Evolutionary conservation across 1,140 invertebrate genomes (phyloP).

Genomic region (Pseudomyrmex sp.): DNA sequence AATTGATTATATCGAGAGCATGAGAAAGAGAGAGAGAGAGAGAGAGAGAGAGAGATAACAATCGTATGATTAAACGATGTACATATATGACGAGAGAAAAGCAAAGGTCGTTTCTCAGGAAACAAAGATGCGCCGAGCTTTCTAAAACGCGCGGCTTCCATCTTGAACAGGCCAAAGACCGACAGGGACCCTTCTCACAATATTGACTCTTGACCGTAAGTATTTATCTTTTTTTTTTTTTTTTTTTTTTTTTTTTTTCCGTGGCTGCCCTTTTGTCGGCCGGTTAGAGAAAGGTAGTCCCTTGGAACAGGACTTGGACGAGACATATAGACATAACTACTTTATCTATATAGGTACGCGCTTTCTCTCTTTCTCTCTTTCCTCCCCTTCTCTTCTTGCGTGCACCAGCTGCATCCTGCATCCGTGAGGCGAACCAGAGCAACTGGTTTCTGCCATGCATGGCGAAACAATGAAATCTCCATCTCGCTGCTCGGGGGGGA

Average conservation of each 20-base stretch:
- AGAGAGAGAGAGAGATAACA: neutral
- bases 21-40: neutral
- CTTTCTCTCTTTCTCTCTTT: slow-evolving; percentile 14
- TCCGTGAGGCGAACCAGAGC: slow-evolving; percentile 64
- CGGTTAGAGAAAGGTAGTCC: slow-evolving; percentile 67
- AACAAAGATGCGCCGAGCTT: slow-evolving; percentile 65
- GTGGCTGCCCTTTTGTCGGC: slow-evolving; percentile 71
- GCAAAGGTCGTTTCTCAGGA: slow-evolving; percentile 52
- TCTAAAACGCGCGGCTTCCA: slow-evolving; percentile 63
- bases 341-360: slow-evolving; percentile 65
- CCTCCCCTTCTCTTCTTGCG: neutral
- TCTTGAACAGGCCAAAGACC: slow-evolving; percentile 53
- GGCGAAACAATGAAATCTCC: slow-evolving; percentile 40
- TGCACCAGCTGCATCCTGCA: slow-evolving; percentile 69
- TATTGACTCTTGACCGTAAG: too few species aligned
- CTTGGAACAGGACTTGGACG: slow-evolving; percentile 57
- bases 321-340: slow-evolving; percentile 73
- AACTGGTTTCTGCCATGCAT: slow-evolving; percentile 63
- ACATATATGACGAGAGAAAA: slow-evolving; percentile 1
- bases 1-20: neutral
- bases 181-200: slow-evolving; percentile 73
- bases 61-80: neutral
- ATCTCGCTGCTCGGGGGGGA: neutral
- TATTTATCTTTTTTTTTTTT: slow-evolving; percentile 66
- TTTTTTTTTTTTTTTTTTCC: slow-evolving; percentile 63